Percentiles rank a stretch among this genome's conserved stretches.
Evolutionary conservation across 1,140 invertebrate genomes (phyloP).

Genomic region (Drosophila gunungcola): DNA sequence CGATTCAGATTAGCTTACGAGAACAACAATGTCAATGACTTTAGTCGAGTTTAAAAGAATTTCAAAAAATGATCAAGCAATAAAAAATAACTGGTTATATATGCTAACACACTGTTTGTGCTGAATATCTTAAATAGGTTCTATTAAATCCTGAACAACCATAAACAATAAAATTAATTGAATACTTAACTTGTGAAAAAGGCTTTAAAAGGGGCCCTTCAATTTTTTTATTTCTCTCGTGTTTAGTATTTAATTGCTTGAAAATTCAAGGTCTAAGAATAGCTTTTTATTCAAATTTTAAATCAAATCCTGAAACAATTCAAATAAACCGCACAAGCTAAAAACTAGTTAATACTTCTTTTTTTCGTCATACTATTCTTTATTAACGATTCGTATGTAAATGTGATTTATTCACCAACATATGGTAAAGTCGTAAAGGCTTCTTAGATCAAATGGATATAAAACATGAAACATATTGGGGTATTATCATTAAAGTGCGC

Average conservation of each 20-base stretch:
- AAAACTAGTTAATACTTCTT: constrained; percentile 11
- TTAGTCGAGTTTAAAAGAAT: neutral
- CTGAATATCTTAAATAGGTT: too few relatives aligned
- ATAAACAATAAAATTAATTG: too few relatives aligned
- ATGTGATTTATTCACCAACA: neutral
- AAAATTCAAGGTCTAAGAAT: neutral
- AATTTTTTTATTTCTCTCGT: too few relatives aligned
- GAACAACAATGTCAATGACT: constrained; percentile 18
- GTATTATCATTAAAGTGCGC: constrained; percentile 11
- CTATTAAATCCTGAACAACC: too few relatives aligned
- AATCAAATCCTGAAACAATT: constrained; percentile 3
- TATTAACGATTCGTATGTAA: neutral
- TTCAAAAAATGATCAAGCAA: neutral
- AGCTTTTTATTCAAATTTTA: neutral
- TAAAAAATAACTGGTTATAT: too few relatives aligned
- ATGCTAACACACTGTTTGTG: too few relatives aligned
- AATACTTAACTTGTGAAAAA: neutral
- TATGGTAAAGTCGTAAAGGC: constrained; percentile 26
- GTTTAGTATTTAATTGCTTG: too few relatives aligned
- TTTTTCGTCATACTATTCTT: neutral
- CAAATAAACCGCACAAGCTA: constrained; percentile 9
- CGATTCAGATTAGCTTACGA: constrained; percentile 25
- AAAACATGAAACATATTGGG: neutral
- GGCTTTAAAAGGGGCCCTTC: too few relatives aligned
- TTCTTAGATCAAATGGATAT: constrained; percentile 20